A percentile compares a stretch with the other conserved stretches of the same genome.
These are phyloP conservation scores for Eira barbara DNA, from an alignment of 2,113 vertebrate genomes.

Conservation along the genomic window DNA sequence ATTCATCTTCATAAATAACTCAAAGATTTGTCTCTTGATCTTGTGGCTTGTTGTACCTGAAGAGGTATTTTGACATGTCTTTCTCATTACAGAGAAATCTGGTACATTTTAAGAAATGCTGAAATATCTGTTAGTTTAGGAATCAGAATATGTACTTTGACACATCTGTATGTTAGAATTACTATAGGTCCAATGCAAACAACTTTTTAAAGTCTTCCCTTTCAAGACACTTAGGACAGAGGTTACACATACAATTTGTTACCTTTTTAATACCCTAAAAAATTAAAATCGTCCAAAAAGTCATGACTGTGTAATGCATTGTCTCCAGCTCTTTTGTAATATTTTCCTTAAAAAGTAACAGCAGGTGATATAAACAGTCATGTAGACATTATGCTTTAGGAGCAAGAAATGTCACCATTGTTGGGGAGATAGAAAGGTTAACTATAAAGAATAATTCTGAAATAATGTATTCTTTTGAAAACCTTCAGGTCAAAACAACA, in stretches of 20 bases:
- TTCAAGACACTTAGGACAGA: neutral
- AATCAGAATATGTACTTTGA: neutral
- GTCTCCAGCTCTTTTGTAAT: neutral
- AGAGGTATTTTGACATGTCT: neutral
- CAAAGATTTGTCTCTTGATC: neutral
- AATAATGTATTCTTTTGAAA: neutral
- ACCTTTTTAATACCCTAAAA: neutral
- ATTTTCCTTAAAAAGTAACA: neutral
- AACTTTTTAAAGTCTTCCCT: neutral
- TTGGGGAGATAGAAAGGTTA: neutral
- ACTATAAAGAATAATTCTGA: neutral
- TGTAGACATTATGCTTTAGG: neutral
- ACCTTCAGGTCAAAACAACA: neutral
- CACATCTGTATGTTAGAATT: neutral
- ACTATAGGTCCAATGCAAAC: neutral
- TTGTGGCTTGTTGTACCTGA: neutral
- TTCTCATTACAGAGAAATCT: neutral
- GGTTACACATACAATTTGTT: neutral
- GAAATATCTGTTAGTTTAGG: neutral
- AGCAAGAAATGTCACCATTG: neutral
- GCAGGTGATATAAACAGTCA: neutral
- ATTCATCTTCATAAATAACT: neutral
- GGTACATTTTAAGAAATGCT: slow-evolving; percentile 10
- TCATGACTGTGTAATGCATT: neutral
- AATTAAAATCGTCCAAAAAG: neutral